These are phyloP conservation scores for Bungarus multicinctus DNA, from an alignment of 2,113 vertebrate genomes.

Conservation along the genomic window DNA sequence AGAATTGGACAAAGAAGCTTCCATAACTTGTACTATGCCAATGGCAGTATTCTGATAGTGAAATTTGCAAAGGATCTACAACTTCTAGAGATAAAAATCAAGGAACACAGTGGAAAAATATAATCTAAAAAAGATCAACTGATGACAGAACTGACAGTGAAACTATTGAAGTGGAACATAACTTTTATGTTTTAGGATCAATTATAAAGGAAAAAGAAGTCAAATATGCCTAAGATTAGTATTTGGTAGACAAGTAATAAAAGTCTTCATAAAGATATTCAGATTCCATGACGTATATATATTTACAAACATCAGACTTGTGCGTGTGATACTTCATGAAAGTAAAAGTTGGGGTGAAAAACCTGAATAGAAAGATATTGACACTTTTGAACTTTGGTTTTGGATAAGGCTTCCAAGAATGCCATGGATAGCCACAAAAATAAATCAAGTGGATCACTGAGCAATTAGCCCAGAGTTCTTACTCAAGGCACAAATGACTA, in stretches of 20 bases:
- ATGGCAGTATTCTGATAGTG: too few relatives aligned
- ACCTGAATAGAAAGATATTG: not conserved
- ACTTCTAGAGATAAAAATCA: too few relatives aligned
- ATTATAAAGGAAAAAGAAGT: not conserved
- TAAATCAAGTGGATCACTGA: not conserved
- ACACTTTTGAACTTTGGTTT: not conserved
- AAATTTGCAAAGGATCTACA: too few relatives aligned
- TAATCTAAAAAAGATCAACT: too few relatives aligned
- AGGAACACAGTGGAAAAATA: too few relatives aligned
- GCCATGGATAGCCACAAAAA: not conserved
- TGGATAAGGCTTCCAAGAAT: too few relatives aligned
- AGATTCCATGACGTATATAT: not conserved
- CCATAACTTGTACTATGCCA: too few relatives aligned
- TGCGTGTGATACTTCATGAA: not conserved
- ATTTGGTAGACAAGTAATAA: too few relatives aligned
- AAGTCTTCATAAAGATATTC: too few relatives aligned
- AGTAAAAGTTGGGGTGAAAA: not conserved
- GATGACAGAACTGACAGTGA: not conserved
- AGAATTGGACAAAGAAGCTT: too few relatives aligned
- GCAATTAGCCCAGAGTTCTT: not conserved
- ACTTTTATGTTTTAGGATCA: not conserved
- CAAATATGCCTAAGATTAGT: not conserved
- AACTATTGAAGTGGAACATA: too few relatives aligned
- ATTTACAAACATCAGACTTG: not conserved
- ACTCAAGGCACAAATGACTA: not conserved